Base-by-base conservation (phyloP, 2,888 invertebrate species). In the Ichneumoninae sp. region DNA sequence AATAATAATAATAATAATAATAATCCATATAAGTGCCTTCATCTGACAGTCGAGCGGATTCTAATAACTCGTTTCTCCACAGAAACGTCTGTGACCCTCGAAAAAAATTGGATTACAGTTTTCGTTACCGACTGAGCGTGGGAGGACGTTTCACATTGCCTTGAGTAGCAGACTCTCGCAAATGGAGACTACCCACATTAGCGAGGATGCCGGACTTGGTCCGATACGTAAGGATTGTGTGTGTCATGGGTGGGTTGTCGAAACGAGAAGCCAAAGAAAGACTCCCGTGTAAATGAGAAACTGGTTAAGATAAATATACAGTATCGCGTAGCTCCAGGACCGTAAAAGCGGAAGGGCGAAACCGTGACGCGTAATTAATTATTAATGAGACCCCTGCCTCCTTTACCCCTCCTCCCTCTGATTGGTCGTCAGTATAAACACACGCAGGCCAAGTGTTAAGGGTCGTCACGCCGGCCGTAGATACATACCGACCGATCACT, bases 361-460 rank as follows among this genome's bases (percentile, higher is more conserved):
- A 50, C 75, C 75, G 75, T 65, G 75, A 75, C 13, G 75, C 22
- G 50, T 65, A 76, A 52, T 66, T 76, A 76, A 76, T 66, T 52
- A 66, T 75, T 75, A 75, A 75, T 66, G 75, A 50, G 66, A 7
- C 33, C 3, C 40, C 73, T 47, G n/a, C 33, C 26, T 44, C 13
- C 57, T 19, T 7, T 22, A 22, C 8, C 13, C 22, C 22, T 10
- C 19, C 19, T 19, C 22, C 16, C 6, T n/a, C 8, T 6, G 65
- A 3, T 30, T 26, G 16, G 13, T 60, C 60, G 60, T 60, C 26
- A 26, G 30, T 30, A 60, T 60, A 30, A 13, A 60, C 30, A 33
- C 13, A 52, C 52, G 70, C 13, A 19, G 50, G 26, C 54, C 54
- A 54, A 19, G 36, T 16, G 54, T 33, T 33, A 71, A 52, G 54